These are phyloP conservation scores for Armadillidium nasatum DNA, from an alignment of 1,140 invertebrate genomes.

Conservation along the genomic window DNA sequence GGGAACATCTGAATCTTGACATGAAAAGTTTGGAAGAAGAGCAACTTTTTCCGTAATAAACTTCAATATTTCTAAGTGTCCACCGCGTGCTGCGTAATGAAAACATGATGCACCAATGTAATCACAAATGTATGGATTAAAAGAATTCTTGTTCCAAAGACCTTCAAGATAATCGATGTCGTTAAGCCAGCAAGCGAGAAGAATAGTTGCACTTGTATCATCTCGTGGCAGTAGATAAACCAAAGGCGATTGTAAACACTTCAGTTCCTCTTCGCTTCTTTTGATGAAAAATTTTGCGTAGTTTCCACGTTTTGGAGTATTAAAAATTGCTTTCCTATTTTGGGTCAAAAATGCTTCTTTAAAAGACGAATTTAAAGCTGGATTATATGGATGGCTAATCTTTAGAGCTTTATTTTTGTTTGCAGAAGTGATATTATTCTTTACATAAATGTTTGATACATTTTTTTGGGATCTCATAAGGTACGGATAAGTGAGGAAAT, in stretches of 20 bases:
- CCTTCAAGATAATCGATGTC: neutral
- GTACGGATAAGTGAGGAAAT: slow-evolving; percentile 2
- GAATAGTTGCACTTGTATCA: neutral
- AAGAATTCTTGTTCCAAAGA: neutral
- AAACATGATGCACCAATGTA: neutral
- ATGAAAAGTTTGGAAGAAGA: no score
- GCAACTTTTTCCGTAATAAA: neutral
- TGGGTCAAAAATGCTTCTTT: neutral
- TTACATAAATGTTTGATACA: no score
- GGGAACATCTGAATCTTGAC: neutral
- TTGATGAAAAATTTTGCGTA: neutral
- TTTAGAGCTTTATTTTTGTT: neutral
- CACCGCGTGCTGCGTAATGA: neutral
- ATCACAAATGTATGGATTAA: neutral
- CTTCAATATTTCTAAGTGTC: neutral
- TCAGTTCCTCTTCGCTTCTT: neutral
- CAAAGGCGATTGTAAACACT: neutral
- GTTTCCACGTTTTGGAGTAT: neutral
- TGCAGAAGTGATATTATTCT: neutral
- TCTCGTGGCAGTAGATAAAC: neutral
- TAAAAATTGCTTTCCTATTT: neutral
- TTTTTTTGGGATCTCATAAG: neutral
- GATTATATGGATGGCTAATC: neutral
- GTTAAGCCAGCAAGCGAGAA: neutral
- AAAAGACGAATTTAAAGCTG: neutral